Conservation (phyloP, 2,113 vertebrate species). For the Cacatua alba region DNA sequence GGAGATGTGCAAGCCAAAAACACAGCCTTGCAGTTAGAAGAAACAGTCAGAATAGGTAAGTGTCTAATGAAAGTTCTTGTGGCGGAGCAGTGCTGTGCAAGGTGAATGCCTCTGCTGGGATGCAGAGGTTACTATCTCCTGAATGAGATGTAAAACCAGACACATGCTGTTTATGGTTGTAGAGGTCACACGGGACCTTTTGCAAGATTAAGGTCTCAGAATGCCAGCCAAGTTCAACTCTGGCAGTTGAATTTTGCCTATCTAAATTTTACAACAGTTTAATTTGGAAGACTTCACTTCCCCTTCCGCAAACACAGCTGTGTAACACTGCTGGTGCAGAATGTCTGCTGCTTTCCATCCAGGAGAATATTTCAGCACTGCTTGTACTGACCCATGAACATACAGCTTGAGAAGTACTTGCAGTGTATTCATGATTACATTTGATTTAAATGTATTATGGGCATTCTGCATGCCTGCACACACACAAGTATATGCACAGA, state of each 20-base stretch:
- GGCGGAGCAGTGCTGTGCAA: background rate
- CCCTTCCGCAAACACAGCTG: constrained; percentile 39
- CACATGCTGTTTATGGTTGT: background rate
- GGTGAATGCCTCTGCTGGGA: background rate
- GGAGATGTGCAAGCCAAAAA: background rate
- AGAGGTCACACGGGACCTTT: background rate
- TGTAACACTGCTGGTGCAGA: background rate
- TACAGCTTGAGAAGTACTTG: background rate
- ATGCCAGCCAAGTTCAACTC: constrained; percentile 34
- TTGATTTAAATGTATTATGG: background rate
- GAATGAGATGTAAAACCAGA: background rate
- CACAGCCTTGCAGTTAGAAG: background rate
- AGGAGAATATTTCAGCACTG: background rate
- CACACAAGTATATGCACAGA: background rate
- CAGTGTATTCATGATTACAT: background rate
- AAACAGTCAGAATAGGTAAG: background rate
- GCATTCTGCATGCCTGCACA: background rate
- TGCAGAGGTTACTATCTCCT: background rate
- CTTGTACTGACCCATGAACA: background rate
- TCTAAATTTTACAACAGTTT: constrained; percentile 65
- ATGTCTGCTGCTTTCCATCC: background rate
- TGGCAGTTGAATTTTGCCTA: constrained; percentile 39
- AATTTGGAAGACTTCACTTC: constrained; percentile 56
- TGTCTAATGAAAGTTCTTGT: background rate
- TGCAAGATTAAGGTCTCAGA: constrained; percentile 32